phyloP scores from a whole-genome alignment of 1,140 invertebrate genomes.

The Thaumetopoea pityocampa region DNA sequence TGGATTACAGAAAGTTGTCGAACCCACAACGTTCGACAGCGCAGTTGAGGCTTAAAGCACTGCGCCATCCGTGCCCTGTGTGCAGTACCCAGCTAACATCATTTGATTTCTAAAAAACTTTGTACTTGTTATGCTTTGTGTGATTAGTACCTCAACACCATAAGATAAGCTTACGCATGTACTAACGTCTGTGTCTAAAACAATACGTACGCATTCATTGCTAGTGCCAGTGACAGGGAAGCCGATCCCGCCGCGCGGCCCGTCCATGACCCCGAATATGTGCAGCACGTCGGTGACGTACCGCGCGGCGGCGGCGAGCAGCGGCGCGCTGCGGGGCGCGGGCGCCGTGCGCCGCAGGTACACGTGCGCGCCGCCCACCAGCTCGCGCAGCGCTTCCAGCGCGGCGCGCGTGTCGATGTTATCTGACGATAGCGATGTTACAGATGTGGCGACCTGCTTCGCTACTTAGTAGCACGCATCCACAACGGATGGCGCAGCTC shows the following conservation, averaged over 20 bases:
- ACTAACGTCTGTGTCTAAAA: no score
- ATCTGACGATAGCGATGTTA: constrained; percentile 77
- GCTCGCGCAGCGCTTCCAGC: constrained; percentile 88
- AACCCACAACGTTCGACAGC: no score
- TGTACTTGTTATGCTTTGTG: no score
- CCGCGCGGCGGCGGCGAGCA: constrained; percentile 82
- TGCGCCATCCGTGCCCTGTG: no score
- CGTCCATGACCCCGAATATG: constrained; percentile 91
- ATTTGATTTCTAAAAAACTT: no score
- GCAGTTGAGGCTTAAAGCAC: no score
- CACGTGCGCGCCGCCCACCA: constrained; percentile 89
- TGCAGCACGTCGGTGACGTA: constrained; percentile 93
- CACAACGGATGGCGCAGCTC: no score
- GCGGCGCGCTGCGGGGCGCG: constrained; percentile 71
- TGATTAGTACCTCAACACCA: no score
- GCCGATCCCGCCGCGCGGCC: constrained; percentile 83
- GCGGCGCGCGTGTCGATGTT: constrained; percentile 95
- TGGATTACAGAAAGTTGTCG: no score
- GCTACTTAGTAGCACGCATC: no score
- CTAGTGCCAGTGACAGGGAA: constrained; percentile 80
- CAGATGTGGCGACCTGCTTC: constrained; percentile 1
- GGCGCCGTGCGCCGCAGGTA: constrained; percentile 83
- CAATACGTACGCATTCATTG: constrained; percentile 75
- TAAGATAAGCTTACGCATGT: no score
- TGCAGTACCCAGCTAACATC: no score